Base-by-base conservation (phyloP, 2,797 vertebrate species). In the Trematomus bernacchii region DNA sequence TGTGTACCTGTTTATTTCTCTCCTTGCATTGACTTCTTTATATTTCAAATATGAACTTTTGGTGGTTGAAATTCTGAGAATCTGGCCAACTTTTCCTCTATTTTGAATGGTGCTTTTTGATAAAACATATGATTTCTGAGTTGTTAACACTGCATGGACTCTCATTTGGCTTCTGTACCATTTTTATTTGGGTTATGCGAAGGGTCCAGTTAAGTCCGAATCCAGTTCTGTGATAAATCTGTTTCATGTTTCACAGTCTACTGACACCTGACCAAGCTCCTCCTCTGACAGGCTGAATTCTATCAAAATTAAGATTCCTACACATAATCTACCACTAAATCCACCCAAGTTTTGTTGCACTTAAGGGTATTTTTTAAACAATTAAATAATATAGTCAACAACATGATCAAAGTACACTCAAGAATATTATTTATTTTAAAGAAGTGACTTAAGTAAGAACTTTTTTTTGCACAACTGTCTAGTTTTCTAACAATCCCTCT, bases 281-380 rank as follows among this genome's bases (percentile, higher is more conserved):
- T 73, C 77, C 87, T 83, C 71, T 71, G 53, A 72, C 71, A 86
- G 77, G 43, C 90, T 89, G 85, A 91, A 87, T 63, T 86, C 87
- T 65, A 89, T 88, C 83, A 91, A 68, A 83, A 84, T 84, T 10
- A 88, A 81, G 60, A 92, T 58, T 54, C 84, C 68, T 68, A n/a
- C 40, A 80, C 47, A 79, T 70, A 40, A 47, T 55, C 11, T 4
- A n/a, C 18, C 19, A 4, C 18, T 12, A 10, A 55, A 7, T 63
- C 44, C 42, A 30, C 44, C 18, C 3, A 23, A 18, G 6, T 67
- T 43, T 40, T 11, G 19, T 59, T 57, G 3, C 14, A 71, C 23
- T 47, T 40, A 43, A 70, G 12, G 16, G 33, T 21, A 14, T 40
- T 12, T 66, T 14, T 65, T 67, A 6, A 50, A 60, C 9, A 58